Percentiles rank a stretch among this genome's conserved stretches.
Evolutionary conservation across 2,113 vertebrate species (phyloP).

Genomic region (Apeltes quadracus): DNA sequence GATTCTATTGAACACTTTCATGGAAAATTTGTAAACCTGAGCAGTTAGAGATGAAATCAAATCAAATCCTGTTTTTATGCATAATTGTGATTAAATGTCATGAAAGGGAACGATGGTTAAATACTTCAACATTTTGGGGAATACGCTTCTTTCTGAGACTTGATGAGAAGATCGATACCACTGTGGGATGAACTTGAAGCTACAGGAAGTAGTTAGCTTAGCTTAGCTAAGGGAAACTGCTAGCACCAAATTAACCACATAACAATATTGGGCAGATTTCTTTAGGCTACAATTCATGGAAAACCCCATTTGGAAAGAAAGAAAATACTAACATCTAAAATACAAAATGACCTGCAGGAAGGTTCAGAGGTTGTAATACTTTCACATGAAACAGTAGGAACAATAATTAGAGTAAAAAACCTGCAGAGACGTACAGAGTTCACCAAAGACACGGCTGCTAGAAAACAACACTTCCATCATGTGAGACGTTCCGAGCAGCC

Average conservation of each 20-base stretch:
- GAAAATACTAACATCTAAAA: background rate
- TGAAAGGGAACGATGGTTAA: background rate
- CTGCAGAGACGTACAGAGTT: slow-evolving; percentile 13
- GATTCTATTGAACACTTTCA: background rate
- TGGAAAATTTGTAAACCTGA: background rate
- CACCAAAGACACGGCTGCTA: slow-evolving; percentile 12
- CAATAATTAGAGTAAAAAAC: slow-evolving; percentile 39
- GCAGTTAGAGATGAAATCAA: background rate
- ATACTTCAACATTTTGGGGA: background rate
- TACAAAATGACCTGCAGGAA: slow-evolving; percentile 7
- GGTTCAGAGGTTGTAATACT: slow-evolving; percentile 20
- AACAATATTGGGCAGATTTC: background rate
- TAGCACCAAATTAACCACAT: background rate
- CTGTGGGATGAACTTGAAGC: background rate
- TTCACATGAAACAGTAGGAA: slow-evolving; percentile 38
- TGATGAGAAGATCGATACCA: background rate
- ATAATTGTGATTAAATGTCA: no score
- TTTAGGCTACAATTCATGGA: background rate
- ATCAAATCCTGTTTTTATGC: no score
- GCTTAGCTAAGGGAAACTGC: background rate
- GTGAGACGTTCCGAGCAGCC: background rate
- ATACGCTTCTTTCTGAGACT: background rate
- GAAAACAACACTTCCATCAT: background rate
- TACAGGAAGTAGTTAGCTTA: background rate
- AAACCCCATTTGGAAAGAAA: slow-evolving; percentile 3